Evolutionary conservation across 2,888 invertebrate species (phyloP), one percentile per base, ranked within the genome.

Genomic region (Habroteleia sp.): DNA sequence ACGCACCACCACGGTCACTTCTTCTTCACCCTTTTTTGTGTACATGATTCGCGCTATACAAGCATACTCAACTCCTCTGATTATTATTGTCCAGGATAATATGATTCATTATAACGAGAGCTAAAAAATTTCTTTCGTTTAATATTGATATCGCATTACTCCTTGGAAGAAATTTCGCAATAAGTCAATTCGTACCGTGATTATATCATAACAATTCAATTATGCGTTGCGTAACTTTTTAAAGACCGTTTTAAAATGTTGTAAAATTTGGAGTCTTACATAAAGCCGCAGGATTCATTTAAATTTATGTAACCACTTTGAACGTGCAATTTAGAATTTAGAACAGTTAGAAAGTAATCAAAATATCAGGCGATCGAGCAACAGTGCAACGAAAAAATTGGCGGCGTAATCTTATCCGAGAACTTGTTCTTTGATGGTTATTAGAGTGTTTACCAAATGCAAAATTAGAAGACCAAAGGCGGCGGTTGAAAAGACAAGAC

Each of bases 11-110:
- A 62, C 68, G 76, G 76, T 74, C 72, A 76, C 69, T 74, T 73
- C 73, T 78, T 76, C 74, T 76, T 76, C 52, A 48, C 65, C 69
- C 69, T 62, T 48, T 66, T 69, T 58, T 50, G 41, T 65, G 20
- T 60, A 62, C 16, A 42, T 44, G 52, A 71, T 41, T 71, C 56
- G 33, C 66, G 27, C 48, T 39, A 23, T 37, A 54, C 54, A 50
- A 46, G 41, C 56, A 20, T 62, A 25, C 71, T 62, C 75, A 33
- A 29, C 50, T 52, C 35, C 48, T 44, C 46, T 52, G 54, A 76
- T 62, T 63, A 76, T 72, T 62, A 72, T 72, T 63, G 60, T 56
- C 27, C 48, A 33, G 54, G 48, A 66, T 35, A 60, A 56, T 65
- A 60, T 16, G 35, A 42, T 62, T 52, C 71, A 58, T 72, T 72